phyloP scores from a whole-genome alignment of 1,140 invertebrate species.

The Antheraea mylitta region DNA sequence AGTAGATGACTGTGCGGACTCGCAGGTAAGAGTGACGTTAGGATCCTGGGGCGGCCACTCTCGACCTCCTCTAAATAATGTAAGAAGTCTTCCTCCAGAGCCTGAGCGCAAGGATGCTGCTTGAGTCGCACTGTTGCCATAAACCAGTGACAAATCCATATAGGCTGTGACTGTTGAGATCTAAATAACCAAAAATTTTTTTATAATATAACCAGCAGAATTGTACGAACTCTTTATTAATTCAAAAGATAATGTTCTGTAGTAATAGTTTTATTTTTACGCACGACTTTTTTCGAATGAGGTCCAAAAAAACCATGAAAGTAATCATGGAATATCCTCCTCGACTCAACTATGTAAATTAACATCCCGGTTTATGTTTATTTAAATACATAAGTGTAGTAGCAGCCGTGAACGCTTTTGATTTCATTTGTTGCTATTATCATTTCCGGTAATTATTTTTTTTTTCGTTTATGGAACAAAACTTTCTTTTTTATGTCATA shows the following conservation, averaged over 20 bases:
- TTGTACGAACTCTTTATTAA: background rate
- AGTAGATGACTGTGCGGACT: conserved; percentile 74
- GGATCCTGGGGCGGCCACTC: conserved; percentile 85
- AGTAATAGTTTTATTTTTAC: no score
- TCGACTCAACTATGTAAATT: no score
- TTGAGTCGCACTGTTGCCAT: conserved; percentile 85
- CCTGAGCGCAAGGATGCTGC: conserved; percentile 83
- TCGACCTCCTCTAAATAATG: conserved; percentile 81
- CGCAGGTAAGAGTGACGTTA: conserved; percentile 83
- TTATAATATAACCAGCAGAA: background rate
- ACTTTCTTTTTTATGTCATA: no score
- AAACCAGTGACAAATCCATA: conserved; percentile 91
- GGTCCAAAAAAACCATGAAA: no score
- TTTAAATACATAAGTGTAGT: no score
- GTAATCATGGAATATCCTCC: no score
- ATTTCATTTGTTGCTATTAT: no score
- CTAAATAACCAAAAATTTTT: conserved; percentile 60
- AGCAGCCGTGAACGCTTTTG: no score
- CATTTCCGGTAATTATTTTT: no score
- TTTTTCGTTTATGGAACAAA: no score
- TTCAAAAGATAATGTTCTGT: background rate
- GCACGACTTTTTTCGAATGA: no score
- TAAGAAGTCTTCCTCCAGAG: conserved; percentile 82
- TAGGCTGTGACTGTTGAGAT: conserved; percentile 90
- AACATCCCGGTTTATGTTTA: no score